A percentile compares a stretch with the other conserved stretches of the same genome.
Evolutionary conservation across 53 echinoderm and acorn worm species (phyloP).

Genomic region (Temnopleurus reevesii): DNA sequence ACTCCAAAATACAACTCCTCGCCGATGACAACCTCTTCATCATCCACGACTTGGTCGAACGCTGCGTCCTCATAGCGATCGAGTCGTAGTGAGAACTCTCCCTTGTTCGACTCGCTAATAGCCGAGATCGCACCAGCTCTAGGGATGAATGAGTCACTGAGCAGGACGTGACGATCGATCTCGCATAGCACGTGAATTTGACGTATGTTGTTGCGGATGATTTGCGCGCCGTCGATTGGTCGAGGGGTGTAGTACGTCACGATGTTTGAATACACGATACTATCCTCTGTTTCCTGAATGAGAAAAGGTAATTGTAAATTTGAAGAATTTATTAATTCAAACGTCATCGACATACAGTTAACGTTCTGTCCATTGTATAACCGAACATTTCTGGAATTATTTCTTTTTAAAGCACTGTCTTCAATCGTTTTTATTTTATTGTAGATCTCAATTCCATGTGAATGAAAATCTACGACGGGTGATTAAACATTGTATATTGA

Average conservation of each 20-base stretch:
- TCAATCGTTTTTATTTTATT: no score
- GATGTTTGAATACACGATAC: slow-evolving; percentile 32
- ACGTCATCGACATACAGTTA: no score
- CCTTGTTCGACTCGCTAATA: slow-evolving; percentile 6
- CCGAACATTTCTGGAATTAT: no score
- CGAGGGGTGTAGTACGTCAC: slow-evolving; percentile 39
- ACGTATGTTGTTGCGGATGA: slow-evolving; percentile 6
- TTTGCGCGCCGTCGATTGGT: slow-evolving; percentile 6
- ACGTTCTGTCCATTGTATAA: no score
- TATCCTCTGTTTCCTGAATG: slow-evolving; percentile 26
- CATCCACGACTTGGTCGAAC: not conserved
- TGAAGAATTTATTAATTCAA: no score
- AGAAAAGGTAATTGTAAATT: not conserved
- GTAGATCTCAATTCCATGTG: no score
- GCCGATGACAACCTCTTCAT: slow-evolving; percentile 22
- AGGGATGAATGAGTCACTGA: slow-evolving; percentile 24
- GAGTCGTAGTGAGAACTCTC: slow-evolving; percentile 42
- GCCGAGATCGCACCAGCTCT: not conserved
- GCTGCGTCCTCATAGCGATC: slow-evolving; percentile 41
- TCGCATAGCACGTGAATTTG: slow-evolving; percentile 22
- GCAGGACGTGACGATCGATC: slow-evolving; percentile 21
- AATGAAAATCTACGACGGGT: no score
- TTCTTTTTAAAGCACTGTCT: no score
- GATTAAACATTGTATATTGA: no score
- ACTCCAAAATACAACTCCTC: slow-evolving; percentile 36